phyloP scores from a whole-genome alignment of 1,140 invertebrate species.

The Zaprionus inermis region DNA sequence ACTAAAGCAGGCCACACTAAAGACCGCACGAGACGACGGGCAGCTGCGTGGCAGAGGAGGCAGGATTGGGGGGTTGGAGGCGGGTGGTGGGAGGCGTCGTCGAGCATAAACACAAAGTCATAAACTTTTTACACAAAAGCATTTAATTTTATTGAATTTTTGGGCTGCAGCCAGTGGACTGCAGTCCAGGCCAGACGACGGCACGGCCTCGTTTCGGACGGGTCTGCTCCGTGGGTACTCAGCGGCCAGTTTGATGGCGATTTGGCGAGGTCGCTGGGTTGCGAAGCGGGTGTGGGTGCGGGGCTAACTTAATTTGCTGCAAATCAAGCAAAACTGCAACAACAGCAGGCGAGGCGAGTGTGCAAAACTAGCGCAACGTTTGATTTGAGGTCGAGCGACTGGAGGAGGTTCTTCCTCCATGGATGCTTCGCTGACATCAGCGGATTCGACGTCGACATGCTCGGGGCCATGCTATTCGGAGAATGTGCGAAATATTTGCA shows the following conservation, averaged over 20 bases:
- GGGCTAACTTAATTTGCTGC: conserved; percentile 76
- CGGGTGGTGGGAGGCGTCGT: conserved; percentile 46
- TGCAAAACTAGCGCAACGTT: conserved; percentile 39
- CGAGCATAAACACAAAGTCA: conserved; percentile 81
- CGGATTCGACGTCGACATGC: conserved; percentile 35
- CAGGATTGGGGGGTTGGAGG: background rate
- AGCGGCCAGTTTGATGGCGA: no score
- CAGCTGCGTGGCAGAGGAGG: background rate
- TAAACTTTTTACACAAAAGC: conserved; percentile 81
- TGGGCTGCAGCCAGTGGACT: conserved; percentile 67
- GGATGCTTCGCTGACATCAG: conserved; percentile 59
- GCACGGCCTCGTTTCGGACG: conserved; percentile 17
- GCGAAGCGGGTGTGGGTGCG: background rate
- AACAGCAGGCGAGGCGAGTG: conserved; percentile 55
- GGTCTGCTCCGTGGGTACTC: background rate
- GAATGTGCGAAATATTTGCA: conserved; percentile 25
- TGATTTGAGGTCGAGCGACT: conserved; percentile 30
- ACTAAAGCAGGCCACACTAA: conserved; percentile 74
- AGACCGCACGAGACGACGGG: conserved; percentile 45
- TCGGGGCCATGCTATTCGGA: background rate
- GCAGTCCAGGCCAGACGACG: conserved; percentile 11
- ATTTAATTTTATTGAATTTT: conserved; percentile 82
- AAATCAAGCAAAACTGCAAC: conserved; percentile 79
- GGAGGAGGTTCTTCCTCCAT: background rate
- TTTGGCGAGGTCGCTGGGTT: background rate